Percentiles rank a stretch among this genome's conserved stretches.
Evolutionary conservation across 1,140 invertebrate species (phyloP).

Genomic region (Tetragonula clypearis): DNA sequence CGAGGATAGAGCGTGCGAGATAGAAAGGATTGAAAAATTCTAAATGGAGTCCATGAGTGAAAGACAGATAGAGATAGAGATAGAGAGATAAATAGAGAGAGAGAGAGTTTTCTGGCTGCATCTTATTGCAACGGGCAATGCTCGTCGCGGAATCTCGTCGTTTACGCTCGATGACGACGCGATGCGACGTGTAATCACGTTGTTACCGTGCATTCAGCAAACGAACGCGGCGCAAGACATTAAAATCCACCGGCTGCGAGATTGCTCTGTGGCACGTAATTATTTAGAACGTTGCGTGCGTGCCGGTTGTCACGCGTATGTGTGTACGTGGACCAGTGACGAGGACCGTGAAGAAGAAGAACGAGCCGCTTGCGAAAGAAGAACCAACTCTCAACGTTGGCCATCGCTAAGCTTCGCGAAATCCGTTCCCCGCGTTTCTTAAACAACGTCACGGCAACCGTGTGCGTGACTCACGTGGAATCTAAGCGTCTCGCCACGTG

Average conservation of each 20-base stretch:
- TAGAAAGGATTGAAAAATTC: not conserved
- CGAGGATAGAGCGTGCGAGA: too few relatives aligned
- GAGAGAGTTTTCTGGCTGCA: not conserved
- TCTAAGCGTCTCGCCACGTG: too few relatives aligned
- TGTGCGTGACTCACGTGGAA: too few relatives aligned
- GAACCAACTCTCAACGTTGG: not conserved
- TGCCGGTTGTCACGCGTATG: not conserved
- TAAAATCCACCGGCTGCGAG: conserved; percentile 65
- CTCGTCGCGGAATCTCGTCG: conserved; percentile 40
- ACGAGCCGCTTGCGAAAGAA: not conserved
- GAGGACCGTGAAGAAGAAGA: conserved; percentile 15
- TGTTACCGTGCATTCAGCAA: conserved; percentile 57
- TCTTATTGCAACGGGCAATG: conserved; percentile 49
- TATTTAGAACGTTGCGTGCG: conserved; percentile 50
- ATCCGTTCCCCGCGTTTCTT: not conserved
- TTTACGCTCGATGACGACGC: conserved; percentile 47
- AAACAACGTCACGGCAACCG: not conserved
- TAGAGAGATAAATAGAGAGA: too few relatives aligned
- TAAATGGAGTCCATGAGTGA: not conserved
- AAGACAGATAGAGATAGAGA: too few relatives aligned
- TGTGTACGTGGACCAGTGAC: not conserved
- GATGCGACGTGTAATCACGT: conserved; percentile 63
- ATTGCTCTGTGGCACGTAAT: conserved; percentile 61
- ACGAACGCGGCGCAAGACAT: conserved; percentile 49
- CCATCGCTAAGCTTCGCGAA: not conserved